Evolutionary conservation across 1,140 invertebrate genomes (phyloP).

Genomic region (Eriosoma lanigerum): DNA sequence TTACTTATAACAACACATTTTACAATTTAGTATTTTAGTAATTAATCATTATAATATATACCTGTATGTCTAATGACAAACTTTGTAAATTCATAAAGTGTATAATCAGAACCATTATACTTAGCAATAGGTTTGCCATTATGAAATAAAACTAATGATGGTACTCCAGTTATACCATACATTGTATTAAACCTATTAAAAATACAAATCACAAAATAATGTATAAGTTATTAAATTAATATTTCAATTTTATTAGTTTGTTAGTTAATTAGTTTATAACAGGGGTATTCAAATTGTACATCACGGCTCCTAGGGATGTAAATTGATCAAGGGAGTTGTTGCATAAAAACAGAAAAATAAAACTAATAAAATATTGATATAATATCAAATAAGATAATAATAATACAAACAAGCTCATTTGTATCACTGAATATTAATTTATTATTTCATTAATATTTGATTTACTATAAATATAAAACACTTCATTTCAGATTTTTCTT

Average conservation of each 20-base stretch:
- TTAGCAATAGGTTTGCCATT: slow-evolving; percentile 84
- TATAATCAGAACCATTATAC: slow-evolving; percentile 83
- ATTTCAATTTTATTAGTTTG: neutral
- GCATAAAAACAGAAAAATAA: too few species aligned
- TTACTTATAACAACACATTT: neutral
- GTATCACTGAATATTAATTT: too few species aligned
- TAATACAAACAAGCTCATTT: too few species aligned
- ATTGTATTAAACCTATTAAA: slow-evolving; percentile 77
- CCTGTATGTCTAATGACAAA: slow-evolving; percentile 81
- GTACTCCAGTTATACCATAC: slow-evolving; percentile 91
- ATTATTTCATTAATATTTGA: too few species aligned
- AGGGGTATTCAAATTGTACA: too few species aligned
- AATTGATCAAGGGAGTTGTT: too few species aligned
- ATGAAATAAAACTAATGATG: slow-evolving; percentile 89
- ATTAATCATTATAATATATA: slow-evolving; percentile 53
- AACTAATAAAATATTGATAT: too few species aligned
- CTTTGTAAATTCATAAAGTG: slow-evolving; percentile 74
- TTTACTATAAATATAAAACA: too few species aligned
- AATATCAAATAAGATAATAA: too few species aligned
- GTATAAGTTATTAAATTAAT: neutral
- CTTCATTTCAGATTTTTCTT: too few species aligned
- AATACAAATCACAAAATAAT: slow-evolving; percentile 10
- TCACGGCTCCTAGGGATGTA: too few species aligned
- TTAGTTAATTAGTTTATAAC: too few species aligned
- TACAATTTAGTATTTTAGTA: neutral